Base-by-base conservation (phyloP, 2,797 vertebrate genomes). In the Garrulus glandarius region DNA sequence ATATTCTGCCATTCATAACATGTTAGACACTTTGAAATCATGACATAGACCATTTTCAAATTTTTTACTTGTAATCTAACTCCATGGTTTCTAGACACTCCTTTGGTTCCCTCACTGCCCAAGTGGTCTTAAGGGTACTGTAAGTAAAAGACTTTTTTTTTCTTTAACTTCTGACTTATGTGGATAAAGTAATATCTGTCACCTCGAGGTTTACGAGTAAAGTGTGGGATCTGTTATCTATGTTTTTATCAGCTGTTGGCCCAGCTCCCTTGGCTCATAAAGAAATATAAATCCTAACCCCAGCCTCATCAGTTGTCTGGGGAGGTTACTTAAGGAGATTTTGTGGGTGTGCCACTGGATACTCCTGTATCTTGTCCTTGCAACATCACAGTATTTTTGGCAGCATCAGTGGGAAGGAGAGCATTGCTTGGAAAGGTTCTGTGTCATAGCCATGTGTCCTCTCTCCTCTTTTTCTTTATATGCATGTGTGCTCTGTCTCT, bases 41-140 rank as follows among this genome's bases (percentile, higher is more conserved):
- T 4, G 1, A 5, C 6, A 4, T 10, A 41, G 34, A n/a, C 7
- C 0, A 15, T 52, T 57, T 50, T 24, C 36, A 59, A 4, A 1
- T 49, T 59, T 76, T 37, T 44, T 34, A 53, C 30, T 76, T 15
- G 4, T 16, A 43, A 21, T 17, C 16, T 71, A 57, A 44, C 2
- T 11, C 3, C 0, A 4, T 21, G 3, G 43, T 60, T 75, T 26
- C 30, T 52, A 74, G 37, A 7, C 2, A 6, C 5, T 52, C 10
- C 1, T 63, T 78, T 60, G 5, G 4, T 59, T 87, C 26, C 18
- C 5, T 92, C 11, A 19, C 30, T 71, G 26, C 36, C 50, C 16
- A 64, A 67, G 26, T 27, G 27, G 15, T 7, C 24, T 68, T 37
- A 61, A 75, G 11, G 26, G 5, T 27, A 44, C 24, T 49, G 23